Percentiles rank a stretch among this genome's conserved stretches.
These are phyloP conservation scores for Carabus problematicus DNA, from an alignment of 2,888 invertebrate genomes.

Conservation along the genomic window DNA sequence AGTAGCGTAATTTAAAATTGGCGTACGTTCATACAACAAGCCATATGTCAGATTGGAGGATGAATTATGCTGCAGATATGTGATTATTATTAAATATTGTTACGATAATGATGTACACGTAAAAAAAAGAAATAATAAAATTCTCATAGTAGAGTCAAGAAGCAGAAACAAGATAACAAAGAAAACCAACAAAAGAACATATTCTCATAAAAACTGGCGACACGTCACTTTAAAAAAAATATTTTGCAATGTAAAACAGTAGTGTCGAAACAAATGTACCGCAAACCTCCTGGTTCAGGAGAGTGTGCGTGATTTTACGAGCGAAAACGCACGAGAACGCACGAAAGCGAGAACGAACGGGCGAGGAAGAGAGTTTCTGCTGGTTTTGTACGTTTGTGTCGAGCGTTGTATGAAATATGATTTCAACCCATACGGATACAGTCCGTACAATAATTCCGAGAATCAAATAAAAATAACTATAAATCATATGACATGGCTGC, in stretches of 20 bases:
- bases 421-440: constrained; percentile 63
- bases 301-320: constrained; percentile 31
- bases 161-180: neutral
- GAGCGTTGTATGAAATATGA: constrained; percentile 57
- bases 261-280: constrained; percentile 14
- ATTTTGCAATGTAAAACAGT: too few relatives aligned
- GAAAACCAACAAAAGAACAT: constrained; percentile 31
- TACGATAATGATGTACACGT: too few relatives aligned
- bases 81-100: too few relatives aligned
- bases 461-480: constrained; percentile 62
- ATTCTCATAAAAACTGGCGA: constrained; percentile 35
- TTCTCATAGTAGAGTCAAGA: neutral
- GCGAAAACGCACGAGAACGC: constrained; percentile 19
- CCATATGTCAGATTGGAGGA: neutral
- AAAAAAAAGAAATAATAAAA: neutral
- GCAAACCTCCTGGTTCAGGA: constrained; percentile 20
- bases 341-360: constrained; percentile 14
- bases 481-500: constrained; percentile 53
- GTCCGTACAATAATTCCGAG: constrained; percentile 62
- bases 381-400: neutral
- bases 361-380: constrained; percentile 5
- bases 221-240: constrained; percentile 6
- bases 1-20: neutral
- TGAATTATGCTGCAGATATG: neutral
- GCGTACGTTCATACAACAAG: neutral